Percentiles rank a stretch among this genome's conserved stretches.
Evolutionary conservation across 53 echinoderm and acorn worm genomes (phyloP).

Genomic region (Zoroaster sp.): DNA sequence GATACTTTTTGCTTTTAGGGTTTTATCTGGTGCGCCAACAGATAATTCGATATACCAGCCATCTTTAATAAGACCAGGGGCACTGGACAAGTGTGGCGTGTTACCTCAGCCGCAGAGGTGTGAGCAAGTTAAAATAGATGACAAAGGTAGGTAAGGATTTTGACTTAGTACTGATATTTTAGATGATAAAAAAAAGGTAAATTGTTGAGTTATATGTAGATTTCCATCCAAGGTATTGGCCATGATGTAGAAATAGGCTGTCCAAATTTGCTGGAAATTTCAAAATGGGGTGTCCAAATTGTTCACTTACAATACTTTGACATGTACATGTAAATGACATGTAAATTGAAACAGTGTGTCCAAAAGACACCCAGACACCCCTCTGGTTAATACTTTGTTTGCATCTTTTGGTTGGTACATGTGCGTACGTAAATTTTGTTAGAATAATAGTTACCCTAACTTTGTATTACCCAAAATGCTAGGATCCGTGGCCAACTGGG

Average conservation of each 20-base stretch:
- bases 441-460: no score
- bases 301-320: no score
- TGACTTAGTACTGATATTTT: background rate
- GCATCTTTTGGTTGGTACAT: no score
- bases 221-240: background rate
- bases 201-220: background rate
- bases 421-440: no score
- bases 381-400: no score
- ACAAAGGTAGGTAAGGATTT: constrained; percentile 78
- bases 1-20: constrained; percentile 63
- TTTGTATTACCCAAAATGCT: no score
- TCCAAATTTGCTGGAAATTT: no score
- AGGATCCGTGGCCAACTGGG: no score
- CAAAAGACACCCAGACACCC: no score
- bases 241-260: background rate
- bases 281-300: no score
- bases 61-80: constrained; percentile 66
- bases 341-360: no score
- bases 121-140: constrained; percentile 76
- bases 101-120: constrained; percentile 22
- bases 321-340: no score
- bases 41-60: constrained; percentile 62
- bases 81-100: constrained; percentile 70
- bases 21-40: constrained; percentile 86
- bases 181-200: constrained; percentile 48